Percentiles rank a stretch among this genome's conserved stretches.
phyloP scores from a whole-genome alignment of 92 coral and sea anemone genomes.

The Epizoanthus ramosus region DNA sequence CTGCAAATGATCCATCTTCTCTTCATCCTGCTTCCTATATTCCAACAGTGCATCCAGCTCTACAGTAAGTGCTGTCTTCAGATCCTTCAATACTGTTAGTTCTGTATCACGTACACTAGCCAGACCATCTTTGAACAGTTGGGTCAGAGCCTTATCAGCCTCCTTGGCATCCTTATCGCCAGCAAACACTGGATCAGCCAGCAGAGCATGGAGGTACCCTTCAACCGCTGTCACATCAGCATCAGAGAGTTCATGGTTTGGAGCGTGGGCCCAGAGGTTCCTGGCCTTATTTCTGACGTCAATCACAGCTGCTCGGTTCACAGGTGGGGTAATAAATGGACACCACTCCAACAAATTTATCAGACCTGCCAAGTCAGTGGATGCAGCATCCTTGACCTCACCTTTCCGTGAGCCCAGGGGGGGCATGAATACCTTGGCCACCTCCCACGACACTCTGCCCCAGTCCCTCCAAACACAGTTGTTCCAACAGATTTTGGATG shows the following conservation, averaged over 20 bases:
- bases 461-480: constrained; percentile 27
- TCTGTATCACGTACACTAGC: constrained; percentile 28
- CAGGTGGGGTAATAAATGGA: constrained; percentile 11
- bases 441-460: constrained; percentile 9
- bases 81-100: background rate
- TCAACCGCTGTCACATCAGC: too few relatives aligned
- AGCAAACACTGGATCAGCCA: constrained; percentile 17
- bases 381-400: constrained; percentile 36
- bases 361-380: constrained; percentile 41
- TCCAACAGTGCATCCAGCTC: constrained; percentile 26
- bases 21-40: background rate
- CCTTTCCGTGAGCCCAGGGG: too few relatives aligned
- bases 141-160: background rate
- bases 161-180: background rate
- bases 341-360: constrained; percentile 40
- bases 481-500: background rate
- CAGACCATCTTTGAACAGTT: constrained; percentile 15
- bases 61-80: background rate
- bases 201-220: constrained; percentile 9
- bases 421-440: too few relatives aligned
- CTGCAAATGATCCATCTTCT: background rate
- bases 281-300: too few relatives aligned
- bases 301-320: constrained; percentile 13
- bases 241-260: too few relatives aligned
- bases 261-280: too few relatives aligned